Conservation (phyloP, 2,797 vertebrate species). For the Gymnothorax javanicus region DNA sequence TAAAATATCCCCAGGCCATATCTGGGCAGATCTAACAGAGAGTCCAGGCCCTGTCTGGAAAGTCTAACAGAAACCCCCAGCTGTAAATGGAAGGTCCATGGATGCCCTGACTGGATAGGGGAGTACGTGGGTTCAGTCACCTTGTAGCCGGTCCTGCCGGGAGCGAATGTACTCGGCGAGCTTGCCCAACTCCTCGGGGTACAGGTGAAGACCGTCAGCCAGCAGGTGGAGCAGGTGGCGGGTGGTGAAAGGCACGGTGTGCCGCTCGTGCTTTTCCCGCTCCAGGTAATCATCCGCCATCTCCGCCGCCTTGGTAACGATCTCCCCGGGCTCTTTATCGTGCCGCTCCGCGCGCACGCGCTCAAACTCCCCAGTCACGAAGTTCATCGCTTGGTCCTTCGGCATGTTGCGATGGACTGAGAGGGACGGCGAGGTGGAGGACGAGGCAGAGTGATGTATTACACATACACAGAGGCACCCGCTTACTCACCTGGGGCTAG, state of each 20-base stretch:
- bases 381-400: conserved; percentile 77
- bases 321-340: conserved; percentile 62
- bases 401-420: conserved; percentile 75
- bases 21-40: too few relatives aligned
- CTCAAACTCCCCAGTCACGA: conserved; percentile 67
- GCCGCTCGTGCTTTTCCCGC: conserved; percentile 63
- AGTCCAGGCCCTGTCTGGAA: not conserved
- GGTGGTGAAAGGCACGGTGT: conserved; percentile 66
- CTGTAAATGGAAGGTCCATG: too few relatives aligned
- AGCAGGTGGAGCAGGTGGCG: conserved; percentile 72
- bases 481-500: not conserved
- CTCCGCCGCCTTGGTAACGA: conserved; percentile 70
- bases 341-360: conserved; percentile 57
- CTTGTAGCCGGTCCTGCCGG: conserved; percentile 72
- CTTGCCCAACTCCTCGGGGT: conserved; percentile 66
- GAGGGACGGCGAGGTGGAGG: conserved; percentile 43
- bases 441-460: not conserved
- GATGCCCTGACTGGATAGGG: not conserved
- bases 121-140: conserved; percentile 45
- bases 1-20: not conserved
- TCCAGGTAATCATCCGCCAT: conserved; percentile 75
- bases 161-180: conserved; percentile 64
- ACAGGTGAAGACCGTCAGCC: conserved; percentile 70
- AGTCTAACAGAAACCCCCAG: not conserved
- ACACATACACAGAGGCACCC: not conserved